Base-by-base conservation (phyloP, 2,888 invertebrate species). In the Barypeithes pellucidus region DNA sequence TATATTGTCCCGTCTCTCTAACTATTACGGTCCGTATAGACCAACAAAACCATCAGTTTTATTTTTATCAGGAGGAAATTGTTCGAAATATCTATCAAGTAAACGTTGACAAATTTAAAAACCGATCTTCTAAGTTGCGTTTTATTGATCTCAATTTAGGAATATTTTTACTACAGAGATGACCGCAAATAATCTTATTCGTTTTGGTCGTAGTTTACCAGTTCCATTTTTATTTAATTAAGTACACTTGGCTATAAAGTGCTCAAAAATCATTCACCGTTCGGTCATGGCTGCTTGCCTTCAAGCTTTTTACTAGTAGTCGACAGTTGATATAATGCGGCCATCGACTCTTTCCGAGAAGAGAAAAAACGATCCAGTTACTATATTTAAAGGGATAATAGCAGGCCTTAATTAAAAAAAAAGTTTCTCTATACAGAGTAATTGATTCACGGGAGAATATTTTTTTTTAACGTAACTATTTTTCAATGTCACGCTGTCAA, bases 301-400 rank as follows among this genome's bases (percentile, higher is more conserved):
- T 29, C 36, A 20, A 39, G 52, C 50, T 65, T 65, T 50, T 65
- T 20, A 36, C 33, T 52, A 20, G 52, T n/a, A 65, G 65, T 22
- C 22, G 41, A 60, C 33, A 45, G 16, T 50, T 18, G 14, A 16
- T 36, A n/a, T 52, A 33, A 50, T 52, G 16, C 36, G 65, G 52
- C n/a, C 65, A 14, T 45, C 52, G 65, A 65, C 65, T 65, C 39
- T 20, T 65, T 52, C 65, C 33, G 12, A 65, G 63, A 63, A 63
- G 39, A 20, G 52, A n/a, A 29, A 65, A 36, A 20, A 65, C 9
- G 12, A 65, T 20, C 11, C 20, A 52, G 39, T 52, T 50, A 65
- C 24, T 18, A 50, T 50, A n/a, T 20, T 50, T 52, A 36, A 50
- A 12, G 33, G 39, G 36, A 52, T 63, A 63, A 63, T 63, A 47